Evolutionary conservation across 2,797 vertebrate species (phyloP), one percentile per base, ranked within the genome.

Genomic region (Helicolenus hilgendorfi): DNA sequence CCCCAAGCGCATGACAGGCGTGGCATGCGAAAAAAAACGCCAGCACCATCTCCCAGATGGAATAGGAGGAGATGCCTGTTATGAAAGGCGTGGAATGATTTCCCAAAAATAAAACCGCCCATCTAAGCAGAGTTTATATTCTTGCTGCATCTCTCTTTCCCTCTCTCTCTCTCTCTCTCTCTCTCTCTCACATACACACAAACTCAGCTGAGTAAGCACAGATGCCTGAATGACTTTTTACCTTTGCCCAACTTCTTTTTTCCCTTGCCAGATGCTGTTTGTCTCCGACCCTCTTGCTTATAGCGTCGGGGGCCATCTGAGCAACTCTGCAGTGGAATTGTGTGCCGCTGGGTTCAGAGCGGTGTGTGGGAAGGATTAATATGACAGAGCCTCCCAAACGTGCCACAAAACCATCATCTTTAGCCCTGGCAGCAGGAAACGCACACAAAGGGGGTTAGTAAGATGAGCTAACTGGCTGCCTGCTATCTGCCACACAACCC

Each of bases 341-440:
- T 65, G 83, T 41, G 22, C 88, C 84, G 76, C 90, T 76, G 93
- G 89, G 82, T 95, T 86, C 85, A 80, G 56, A 89, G 86, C 74
- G 18, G 81, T 85, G 85, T 86, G 89, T 85, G 79, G 83, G 90
- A 83, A 90, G 87, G 89, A 92, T 94, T 93, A 88, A 92, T 93
- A 81, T 92, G 95, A 95, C 92, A 95, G 86, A 84, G 91, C 75
- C 88, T 86, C 83, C 83, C 90, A 92, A 89, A 94, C 71, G 82
- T 92, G 91, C 89, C 76, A 92, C 87, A 91, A 91, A 94, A 92
- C 84, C 87, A 94, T 96, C 95, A 96, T 97, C 94, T 95, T 92
- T 92, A 92, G 77, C 82, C 92, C 88, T 91, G 89, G 86, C 84
- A 93, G 95, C 91, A 86, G 89, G 83, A 83, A 88, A 84, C 11